Conservation (phyloP, 2,797 vertebrate genomes). For the Molothrus aeneus region DNA sequence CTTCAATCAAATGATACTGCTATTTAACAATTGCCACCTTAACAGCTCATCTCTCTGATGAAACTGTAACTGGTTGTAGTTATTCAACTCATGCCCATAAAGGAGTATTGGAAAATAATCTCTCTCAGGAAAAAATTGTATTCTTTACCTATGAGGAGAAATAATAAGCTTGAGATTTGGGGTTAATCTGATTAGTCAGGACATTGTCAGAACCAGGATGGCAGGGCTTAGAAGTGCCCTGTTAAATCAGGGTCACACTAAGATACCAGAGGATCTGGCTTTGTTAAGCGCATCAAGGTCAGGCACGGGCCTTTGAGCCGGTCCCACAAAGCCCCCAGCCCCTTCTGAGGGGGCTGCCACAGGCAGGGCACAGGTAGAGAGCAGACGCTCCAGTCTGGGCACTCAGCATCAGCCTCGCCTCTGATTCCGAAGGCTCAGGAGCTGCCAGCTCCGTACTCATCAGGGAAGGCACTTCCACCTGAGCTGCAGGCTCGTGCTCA, state of each 20-base stretch:
- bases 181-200: neutral
- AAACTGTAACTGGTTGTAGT: neutral
- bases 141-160: neutral
- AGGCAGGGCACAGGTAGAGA: neutral
- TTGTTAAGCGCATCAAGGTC: neutral
- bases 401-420: neutral
- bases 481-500: neutral
- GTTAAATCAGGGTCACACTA: neutral
- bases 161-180: neutral
- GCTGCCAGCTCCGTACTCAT: neutral
- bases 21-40: neutral
- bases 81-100: neutral
- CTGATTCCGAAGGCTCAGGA: neutral
- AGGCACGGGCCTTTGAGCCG: neutral
- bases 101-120: neutral
- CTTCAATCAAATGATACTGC: neutral
- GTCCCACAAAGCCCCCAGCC: neutral
- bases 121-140: neutral
- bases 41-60: neutral
- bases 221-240: neutral
- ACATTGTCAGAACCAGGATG: neutral
- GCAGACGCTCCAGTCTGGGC: neutral
- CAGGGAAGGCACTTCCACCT: neutral
- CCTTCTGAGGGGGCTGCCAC: neutral
- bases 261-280: neutral